Evolutionary conservation across 1,140 invertebrate genomes (phyloP).

Genomic region (Magallana ariakensis): DNA sequence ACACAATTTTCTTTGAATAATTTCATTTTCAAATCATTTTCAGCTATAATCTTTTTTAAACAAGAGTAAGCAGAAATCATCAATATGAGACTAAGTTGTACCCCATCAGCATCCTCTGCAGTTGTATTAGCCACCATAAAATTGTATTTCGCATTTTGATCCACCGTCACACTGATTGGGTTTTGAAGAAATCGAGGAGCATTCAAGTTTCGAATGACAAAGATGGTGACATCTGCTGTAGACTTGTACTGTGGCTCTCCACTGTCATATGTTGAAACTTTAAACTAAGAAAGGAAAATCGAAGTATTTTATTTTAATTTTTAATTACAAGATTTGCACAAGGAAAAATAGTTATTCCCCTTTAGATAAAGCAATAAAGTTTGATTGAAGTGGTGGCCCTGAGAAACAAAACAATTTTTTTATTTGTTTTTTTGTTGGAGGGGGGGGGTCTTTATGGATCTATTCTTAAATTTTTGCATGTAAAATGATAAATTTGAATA

Average conservation of each 20-base stretch:
- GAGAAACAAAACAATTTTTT: no score
- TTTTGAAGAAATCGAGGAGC: slow-evolving; percentile 54
- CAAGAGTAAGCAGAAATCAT: no score
- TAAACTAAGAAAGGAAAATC: slow-evolving; percentile 59
- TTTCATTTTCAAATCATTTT: no score
- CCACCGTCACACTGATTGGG: slow-evolving; percentile 78
- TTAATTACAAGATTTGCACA: not conserved
- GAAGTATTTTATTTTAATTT: not conserved
- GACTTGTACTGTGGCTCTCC: slow-evolving; percentile 59
- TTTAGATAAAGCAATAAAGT: not conserved
- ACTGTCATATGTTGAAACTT: slow-evolving; percentile 64
- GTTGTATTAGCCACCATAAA: slow-evolving; percentile 61
- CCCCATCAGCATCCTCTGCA: slow-evolving; percentile 67
- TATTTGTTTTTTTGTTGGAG: no score
- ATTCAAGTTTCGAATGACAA: slow-evolving; percentile 60
- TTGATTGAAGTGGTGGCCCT: no score
- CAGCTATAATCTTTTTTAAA: no score
- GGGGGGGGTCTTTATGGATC: no score
- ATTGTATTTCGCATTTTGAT: slow-evolving; percentile 58
- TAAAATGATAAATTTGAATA: not conserved
- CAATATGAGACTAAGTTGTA: slow-evolving; percentile 49
- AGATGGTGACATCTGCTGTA: slow-evolving; percentile 56
- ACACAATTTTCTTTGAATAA: not conserved
- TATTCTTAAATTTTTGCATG: no score
- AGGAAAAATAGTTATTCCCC: not conserved